Evolutionary conservation across 1,140 invertebrate genomes (phyloP), one percentile per base, ranked within the genome.

Genomic region (Aphelenchoides avenae): DNA sequence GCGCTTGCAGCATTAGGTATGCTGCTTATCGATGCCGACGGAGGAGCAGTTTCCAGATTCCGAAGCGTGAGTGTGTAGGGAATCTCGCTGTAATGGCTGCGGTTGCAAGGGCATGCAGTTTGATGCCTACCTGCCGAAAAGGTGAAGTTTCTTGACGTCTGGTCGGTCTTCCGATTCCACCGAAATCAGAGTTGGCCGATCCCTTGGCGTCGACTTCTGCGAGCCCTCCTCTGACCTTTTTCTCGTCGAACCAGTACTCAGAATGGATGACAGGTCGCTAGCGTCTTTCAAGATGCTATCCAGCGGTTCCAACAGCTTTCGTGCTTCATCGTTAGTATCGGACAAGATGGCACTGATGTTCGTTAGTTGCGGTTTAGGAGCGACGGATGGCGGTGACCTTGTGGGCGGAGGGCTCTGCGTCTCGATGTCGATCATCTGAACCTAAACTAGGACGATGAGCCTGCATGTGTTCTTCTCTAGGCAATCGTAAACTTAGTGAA

Each of bases 61-160:
- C 65, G 27, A 54, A 70, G 54, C 2, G 68, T 67, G 34, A 67
- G 50, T 11, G 65, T 67, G 39, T 67, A 67, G 11, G 65, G 65
- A 22, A 67, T 43, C 20, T n/a, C n/a, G n/a, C n/a, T n/a, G n/a
- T n/a, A n/a, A n/a, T n/a, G n/a, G n/a, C n/a, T n/a, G n/a, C n/a
- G n/a, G n/a, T n/a, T n/a, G n/a, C n/a, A n/a, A n/a, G n/a, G n/a
- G n/a, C n/a, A n/a, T n/a, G n/a, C n/a, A n/a, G n/a, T n/a, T n/a
- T n/a, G n/a, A n/a, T 48, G 15, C 6, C 40, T 36, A 6, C 15
- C 64, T n/a, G 11, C 54, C 62, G 18, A 67, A 67, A 42, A 64
- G 22, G 41, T 67, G 65, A 1, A 67, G 11, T 39, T 62, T 70
- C 26, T 37, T 44, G 20, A 71, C 20, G 15, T 69, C 58, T 18